Conservation (phyloP, 2,888 invertebrate genomes). For the Magallana nippona region DNA sequence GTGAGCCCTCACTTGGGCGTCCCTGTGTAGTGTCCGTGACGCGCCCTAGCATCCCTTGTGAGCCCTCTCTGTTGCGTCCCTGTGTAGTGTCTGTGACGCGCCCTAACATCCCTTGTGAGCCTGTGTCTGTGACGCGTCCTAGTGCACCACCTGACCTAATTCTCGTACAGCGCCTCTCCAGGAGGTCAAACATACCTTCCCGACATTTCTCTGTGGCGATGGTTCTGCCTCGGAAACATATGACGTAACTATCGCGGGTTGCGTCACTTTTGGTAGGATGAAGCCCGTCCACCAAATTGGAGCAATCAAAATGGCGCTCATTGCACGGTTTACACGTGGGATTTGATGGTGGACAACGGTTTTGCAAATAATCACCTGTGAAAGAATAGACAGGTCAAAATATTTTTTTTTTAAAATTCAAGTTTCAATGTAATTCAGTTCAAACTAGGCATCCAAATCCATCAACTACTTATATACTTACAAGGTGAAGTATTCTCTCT, state of each 20-base stretch:
- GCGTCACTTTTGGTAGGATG: slow-evolving; percentile 57
- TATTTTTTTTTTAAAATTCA: too few species aligned
- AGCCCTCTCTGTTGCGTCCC: not conserved
- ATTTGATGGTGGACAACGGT: slow-evolving; percentile 57
- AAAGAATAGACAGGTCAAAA: not conserved
- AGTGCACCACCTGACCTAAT: too few species aligned
- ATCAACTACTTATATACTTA: slow-evolving; percentile 23
- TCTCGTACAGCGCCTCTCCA: slow-evolving; percentile 52
- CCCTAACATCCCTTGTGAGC: too few species aligned
- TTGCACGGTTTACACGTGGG: slow-evolving; percentile 57
- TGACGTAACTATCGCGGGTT: slow-evolving; percentile 55
- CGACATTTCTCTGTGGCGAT: slow-evolving; percentile 54
- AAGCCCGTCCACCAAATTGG: slow-evolving; percentile 56
- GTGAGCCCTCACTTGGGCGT: too few species aligned
- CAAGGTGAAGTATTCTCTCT: slow-evolving; percentile 62
- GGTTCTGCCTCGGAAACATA: slow-evolving; percentile 58
- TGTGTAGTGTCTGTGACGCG: not conserved
- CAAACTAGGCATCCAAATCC: too few species aligned
- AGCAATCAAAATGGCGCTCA: slow-evolving; percentile 59
- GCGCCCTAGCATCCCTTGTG: not conserved
- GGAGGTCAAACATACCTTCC: slow-evolving; percentile 57
- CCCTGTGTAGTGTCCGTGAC: not conserved
- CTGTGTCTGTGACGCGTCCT: too few species aligned
- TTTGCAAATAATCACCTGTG: slow-evolving; percentile 64
- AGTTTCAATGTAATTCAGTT: too few species aligned